Base-by-base conservation (phyloP, 1,140 invertebrate genomes). In the Diorhabda sublineata region DNA sequence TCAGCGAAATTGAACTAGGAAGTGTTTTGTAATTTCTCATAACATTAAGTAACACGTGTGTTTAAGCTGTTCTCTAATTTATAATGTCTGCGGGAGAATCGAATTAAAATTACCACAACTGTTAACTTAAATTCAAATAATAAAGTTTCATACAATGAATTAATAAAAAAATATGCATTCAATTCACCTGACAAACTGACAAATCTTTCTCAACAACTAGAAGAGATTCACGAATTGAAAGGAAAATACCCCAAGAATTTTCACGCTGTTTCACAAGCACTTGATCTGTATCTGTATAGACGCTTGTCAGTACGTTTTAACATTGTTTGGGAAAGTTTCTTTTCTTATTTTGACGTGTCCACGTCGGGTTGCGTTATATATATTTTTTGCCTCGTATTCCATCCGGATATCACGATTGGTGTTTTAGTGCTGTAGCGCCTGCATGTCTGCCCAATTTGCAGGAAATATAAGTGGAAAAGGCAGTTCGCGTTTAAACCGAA, bases 31-130 rank as follows among this genome's bases (percentile, higher is more conserved):
- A 52, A 52, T 52, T 52, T 52, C 47, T 52, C 47, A 52, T 52
- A 52, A 52, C n/a, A n/a, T 52, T 52, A 52, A n/a, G 47, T 52
- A 52, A 52, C 47, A 52, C 47, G 47, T 52, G 47, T n/a, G 47
- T 52, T n/a, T 52, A 52, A 52, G 47, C 47, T 52, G 47, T 52
- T 52, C 47, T 6, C 47, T 8, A n/a, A n/a, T 8, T 52, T 52
- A 52, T 52, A 52, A 52, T 52, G 6, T n/a, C 47, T 52, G 47
- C 47, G 6, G 2, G n/a, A 52, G 4, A 52, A 6, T 52, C 47
- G n/a, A 52, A 52, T 52, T 52, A 52, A 52, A 52, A 52, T 8
- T 52, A 52, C 6, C 47, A 52, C 47, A 52, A 52, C 47, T n/a
- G 47, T 52, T 52, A 52, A 26, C 26, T 26, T 26, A 26, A 26